These are phyloP conservation scores for Pegoplata infirma DNA, from an alignment of 2,888 invertebrate species.

Conservation along the genomic window DNA sequence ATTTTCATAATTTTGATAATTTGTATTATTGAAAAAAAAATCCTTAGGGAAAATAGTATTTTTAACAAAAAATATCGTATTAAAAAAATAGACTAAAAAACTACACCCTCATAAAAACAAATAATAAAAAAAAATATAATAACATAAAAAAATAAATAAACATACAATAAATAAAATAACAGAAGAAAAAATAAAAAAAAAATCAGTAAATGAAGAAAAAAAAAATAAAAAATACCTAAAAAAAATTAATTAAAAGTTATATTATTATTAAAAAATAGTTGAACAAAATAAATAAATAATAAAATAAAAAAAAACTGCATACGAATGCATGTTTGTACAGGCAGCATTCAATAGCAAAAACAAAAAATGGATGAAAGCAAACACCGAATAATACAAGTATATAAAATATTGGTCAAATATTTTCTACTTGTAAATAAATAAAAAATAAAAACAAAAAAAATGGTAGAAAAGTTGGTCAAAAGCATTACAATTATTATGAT, in stretches of 20 bases:
- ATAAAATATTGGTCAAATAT: constrained; percentile 60
- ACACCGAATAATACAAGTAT: constrained; percentile 66
- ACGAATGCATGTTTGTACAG: constrained; percentile 62
- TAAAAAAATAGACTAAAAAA: constrained; percentile 51
- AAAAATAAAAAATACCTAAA: constrained; percentile 30
- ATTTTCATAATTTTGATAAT: constrained; percentile 26
- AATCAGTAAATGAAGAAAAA: constrained; percentile 7
- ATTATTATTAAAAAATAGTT: constrained; percentile 48
- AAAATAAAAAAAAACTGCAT: constrained; percentile 51
- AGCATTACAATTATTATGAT: constrained; percentile 21
- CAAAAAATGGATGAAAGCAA: constrained; percentile 66
- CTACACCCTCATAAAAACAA: constrained; percentile 37
- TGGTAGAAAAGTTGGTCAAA: constrained; percentile 51
- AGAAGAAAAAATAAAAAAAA: too few relatives aligned
- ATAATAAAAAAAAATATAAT: too few relatives aligned
- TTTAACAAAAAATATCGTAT: constrained; percentile 43
- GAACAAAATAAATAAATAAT: constrained; percentile 49
- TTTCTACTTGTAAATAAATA: constrained; percentile 61
- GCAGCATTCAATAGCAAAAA: constrained; percentile 63
- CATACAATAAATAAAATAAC: background rate
- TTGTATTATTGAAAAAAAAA: constrained; percentile 33
- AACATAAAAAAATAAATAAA: constrained; percentile 24
- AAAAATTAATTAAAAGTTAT: constrained; percentile 49
- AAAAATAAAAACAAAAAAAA: constrained; percentile 49
- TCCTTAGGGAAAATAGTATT: constrained; percentile 62